Base-by-base conservation (phyloP, 2,797 vertebrate species). In the Nasua narica region DNA sequence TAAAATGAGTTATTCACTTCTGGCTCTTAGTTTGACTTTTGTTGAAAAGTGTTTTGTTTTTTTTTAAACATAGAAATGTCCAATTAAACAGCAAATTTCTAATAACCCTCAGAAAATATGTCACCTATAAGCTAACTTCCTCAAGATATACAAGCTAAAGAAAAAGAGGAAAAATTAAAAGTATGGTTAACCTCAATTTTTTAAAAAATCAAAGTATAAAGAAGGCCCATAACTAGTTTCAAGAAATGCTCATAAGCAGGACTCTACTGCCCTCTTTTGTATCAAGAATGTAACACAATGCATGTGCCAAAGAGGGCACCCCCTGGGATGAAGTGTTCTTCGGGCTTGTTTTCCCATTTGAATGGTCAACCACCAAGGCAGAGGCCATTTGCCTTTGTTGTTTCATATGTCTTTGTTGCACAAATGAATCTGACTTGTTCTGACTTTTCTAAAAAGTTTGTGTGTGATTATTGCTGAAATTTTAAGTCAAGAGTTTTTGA, bases 191-290 rank as follows among this genome's bases (percentile, higher is more conserved):
- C 78, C 52, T 87, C 82, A 16, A 8, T 94, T 92, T 54, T 54
- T 46, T 6, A 21, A 91, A 62, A 0, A 7, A 69, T 74, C 5
- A 58, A 85, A 79, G 27, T 78, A 83, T 58, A 43, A 78, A 40
- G 48, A 85, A 50, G 19, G 43, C 72, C 58, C 40, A 72, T 35
- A 6, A 40, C 48, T 3, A 25, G 50, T 0, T 40, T 23, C 0
- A 79, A 67, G 85, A 92, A 1, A 9, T 0, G 12, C 3, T 7
- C 52, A 84, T 50, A 87, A 79, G 21, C 25, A 76, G 90, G 77
- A 40, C 27, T 97, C 95, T 98, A 96, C 97, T 97, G 98, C 98
- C 98, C 98, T 97, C 98, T 98, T 67, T 56, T 1, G 98, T 94
- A 82, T 76, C 9, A 46, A 19, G 50, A 23, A 78, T 14, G 81